Evolutionary conservation across 2,113 vertebrate genomes (phyloP), one percentile per base, ranked within the genome.

Genomic region (Cepphus grylle): DNA sequence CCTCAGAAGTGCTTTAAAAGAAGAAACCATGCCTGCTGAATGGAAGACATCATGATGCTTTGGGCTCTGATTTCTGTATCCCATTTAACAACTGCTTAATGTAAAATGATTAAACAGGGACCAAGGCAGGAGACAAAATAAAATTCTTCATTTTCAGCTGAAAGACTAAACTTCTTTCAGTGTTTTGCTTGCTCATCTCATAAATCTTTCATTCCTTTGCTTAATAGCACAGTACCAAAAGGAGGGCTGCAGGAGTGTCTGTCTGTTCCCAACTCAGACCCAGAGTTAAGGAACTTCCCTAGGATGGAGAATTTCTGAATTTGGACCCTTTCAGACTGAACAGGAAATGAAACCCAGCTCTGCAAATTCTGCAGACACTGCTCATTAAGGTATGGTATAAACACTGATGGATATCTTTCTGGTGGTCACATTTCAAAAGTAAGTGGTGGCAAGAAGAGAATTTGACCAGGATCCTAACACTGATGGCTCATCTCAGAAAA

Each of bases 61-160:
- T 81, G 49, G 61, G 30, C 52, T 91, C 47, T 47, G 32, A 49
- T 71, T 94, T 76, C 69, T 91, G 11, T 74, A 65, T 69, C 85
- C 53, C 32, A 49, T 94, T 87, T 76, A 93, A 81, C 9, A 80
- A 81, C 73, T 53, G 52, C 34, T 80, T 69, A 82, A 82, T 69
- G 62, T 74, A 95, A 94, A 96, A 96, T 79, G 43, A 36, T 95
- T 96, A 89, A 96, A 76, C 43, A 69, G 70, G 47, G n/a, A 91
- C 58, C 30, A 72, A 79, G 21, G 38, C 87, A 96, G 91, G 89
- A 97, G 94, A 81, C 43, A 96, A 94, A 95, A 96, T 63, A 91
- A 79, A 94, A 80, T 93, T 94, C 36, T 88, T 96, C 81, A 77
- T 93, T 95, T 96, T 90, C 78, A 85, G 27, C 78, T 89, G 92